These are phyloP conservation scores for Samia ricini DNA, from an alignment of 1,140 invertebrate species.

Conservation along the genomic window DNA sequence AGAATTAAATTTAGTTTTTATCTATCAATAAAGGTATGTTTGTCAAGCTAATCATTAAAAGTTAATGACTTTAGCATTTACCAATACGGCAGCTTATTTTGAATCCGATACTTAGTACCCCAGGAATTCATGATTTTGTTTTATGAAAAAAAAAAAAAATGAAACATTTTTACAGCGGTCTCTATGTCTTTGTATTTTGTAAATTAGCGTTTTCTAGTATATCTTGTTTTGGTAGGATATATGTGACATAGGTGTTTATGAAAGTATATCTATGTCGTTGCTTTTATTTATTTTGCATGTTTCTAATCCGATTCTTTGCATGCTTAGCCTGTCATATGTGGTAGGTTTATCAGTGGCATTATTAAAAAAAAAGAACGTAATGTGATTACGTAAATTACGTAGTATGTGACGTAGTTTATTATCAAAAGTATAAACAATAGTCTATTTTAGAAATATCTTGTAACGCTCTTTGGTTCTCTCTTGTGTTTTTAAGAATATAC, in stretches of 20 bases:
- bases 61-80: constrained; percentile 69
- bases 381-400: too few relatives aligned
- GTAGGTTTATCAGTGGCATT: background rate
- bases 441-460: too few relatives aligned
- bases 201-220: background rate
- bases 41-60: constrained; percentile 45
- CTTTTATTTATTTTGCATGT: background rate
- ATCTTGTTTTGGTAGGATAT: background rate
- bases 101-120: constrained; percentile 43
- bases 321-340: background rate
- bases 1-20: background rate
- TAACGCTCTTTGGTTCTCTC: too few relatives aligned
- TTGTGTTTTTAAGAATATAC: background rate
- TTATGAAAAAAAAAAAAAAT: too few relatives aligned
- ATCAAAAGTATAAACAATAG: too few relatives aligned
- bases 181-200: background rate
- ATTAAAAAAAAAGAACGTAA: background rate
- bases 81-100: constrained; percentile 74
- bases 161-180: constrained; percentile 1
- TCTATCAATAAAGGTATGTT: constrained; percentile 50
- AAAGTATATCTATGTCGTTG: background rate
- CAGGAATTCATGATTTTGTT: constrained; percentile 25
- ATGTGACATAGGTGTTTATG: background rate
- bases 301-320: background rate
- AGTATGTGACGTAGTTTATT: too few relatives aligned